Evolutionary conservation across 2,113 vertebrate genomes (phyloP).

Genomic region (Cyanoramphus novaezelandiae): DNA sequence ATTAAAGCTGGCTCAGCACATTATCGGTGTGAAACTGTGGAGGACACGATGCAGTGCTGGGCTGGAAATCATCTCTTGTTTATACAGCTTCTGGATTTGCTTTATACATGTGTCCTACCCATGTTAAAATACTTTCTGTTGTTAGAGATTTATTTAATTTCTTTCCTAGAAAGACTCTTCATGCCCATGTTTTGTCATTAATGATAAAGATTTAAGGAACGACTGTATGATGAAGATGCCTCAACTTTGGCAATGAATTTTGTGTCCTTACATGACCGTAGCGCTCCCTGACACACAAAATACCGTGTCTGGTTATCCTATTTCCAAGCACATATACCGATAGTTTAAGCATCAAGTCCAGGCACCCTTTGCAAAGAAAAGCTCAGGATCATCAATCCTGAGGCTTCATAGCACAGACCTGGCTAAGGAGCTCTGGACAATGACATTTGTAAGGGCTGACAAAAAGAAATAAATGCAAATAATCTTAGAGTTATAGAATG

Average conservation of each 20-base stretch:
- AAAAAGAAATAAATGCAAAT: not conserved
- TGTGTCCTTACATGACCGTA: not conserved
- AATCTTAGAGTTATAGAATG: not conserved
- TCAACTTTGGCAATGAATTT: not conserved
- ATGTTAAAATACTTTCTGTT: not conserved
- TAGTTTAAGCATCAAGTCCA: not conserved
- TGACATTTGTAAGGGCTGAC: not conserved
- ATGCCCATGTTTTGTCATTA: not conserved
- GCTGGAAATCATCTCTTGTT: not conserved
- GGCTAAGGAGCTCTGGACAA: not conserved
- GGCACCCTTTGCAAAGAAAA: not conserved
- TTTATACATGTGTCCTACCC: not conserved
- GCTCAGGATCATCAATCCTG: not conserved
- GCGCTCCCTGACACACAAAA: not conserved
- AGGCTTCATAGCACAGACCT: not conserved
- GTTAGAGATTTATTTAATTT: not conserved
- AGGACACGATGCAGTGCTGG: not conserved
- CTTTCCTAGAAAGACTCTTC: not conserved
- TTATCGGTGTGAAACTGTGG: not conserved
- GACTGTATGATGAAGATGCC: rapidly evolving
- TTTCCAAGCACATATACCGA: not conserved
- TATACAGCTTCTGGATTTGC: not conserved
- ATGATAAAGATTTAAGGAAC: not conserved
- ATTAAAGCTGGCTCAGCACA: not conserved
- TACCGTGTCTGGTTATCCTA: rapidly evolving